phyloP scores from a whole-genome alignment of 64 coral and sea anemone species.

The Dendronephthya gigantea region DNA sequence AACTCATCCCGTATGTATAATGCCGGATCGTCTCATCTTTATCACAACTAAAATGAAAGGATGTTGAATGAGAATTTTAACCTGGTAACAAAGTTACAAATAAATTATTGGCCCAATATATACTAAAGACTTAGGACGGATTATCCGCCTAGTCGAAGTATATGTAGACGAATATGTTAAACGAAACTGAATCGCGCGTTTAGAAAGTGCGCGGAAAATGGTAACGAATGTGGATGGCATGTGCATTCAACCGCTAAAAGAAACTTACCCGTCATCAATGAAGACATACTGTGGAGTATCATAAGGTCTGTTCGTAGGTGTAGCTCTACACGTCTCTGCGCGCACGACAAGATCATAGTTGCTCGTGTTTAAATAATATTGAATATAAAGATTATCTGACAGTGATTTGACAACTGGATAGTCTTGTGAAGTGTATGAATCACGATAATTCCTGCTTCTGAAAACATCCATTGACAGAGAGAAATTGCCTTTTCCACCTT shows the following conservation, averaged over 20 bases:
- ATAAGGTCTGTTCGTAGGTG: conserved; percentile 26
- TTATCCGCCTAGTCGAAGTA: no score
- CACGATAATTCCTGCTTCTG: background rate
- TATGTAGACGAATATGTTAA: no score
- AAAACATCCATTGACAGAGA: background rate
- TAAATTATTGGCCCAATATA: no score
- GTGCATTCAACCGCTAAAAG: no score
- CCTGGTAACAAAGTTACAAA: no score
- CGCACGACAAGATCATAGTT: conserved; percentile 25
- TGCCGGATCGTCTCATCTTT: conserved; percentile 18
- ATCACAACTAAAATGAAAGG: conserved; percentile 22
- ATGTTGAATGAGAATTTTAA: background rate
- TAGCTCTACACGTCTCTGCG: conserved; percentile 36
- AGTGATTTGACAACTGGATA: background rate
- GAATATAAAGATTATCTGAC: background rate
- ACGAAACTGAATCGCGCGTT: no score
- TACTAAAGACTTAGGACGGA: no score
- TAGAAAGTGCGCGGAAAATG: no score
- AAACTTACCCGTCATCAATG: conserved; percentile 21
- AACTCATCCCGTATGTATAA: background rate
- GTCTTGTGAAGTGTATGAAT: background rate
- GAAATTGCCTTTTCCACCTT: background rate
- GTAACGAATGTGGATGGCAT: no score
- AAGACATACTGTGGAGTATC: conserved; percentile 36
- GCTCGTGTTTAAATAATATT: background rate